These are phyloP conservation scores for Andinoacara biseriatus DNA, from an alignment of 2,113 vertebrate species.

Conservation along the genomic window DNA sequence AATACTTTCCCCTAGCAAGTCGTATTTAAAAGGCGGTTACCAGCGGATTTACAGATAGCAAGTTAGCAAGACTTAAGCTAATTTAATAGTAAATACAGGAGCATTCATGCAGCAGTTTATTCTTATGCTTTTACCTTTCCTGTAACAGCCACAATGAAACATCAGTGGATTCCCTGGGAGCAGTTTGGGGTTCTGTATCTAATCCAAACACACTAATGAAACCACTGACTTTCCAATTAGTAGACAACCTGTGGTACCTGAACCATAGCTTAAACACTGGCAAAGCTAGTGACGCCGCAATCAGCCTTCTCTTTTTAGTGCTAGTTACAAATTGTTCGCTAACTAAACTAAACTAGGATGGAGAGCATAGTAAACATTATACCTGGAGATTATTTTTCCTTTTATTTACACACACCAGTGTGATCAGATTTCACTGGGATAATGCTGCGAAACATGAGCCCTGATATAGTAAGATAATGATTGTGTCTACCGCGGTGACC, in stretches of 20 bases:
- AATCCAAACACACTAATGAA: neutral
- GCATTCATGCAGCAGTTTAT: neutral
- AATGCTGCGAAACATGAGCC: neutral
- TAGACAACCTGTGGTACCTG: neutral
- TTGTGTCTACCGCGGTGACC: constrained; percentile 3
- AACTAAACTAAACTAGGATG: neutral
- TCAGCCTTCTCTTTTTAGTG: neutral
- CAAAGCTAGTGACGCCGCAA: neutral
- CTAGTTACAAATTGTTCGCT: neutral
- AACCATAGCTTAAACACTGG: neutral
- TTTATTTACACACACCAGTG: neutral
- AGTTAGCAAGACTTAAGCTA: neutral
- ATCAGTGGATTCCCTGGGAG: neutral
- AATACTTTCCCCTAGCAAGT: neutral
- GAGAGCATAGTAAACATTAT: neutral
- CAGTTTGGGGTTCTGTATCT: neutral
- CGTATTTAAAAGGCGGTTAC: neutral
- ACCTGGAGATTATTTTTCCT: neutral
- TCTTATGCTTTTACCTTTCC: neutral
- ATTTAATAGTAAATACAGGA: neutral
- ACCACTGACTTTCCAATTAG: neutral
- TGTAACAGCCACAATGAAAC: neutral
- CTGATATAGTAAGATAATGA: constrained; percentile 15
- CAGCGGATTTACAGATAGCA: neutral
- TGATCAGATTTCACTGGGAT: neutral